phyloP scores from a whole-genome alignment of 2,113 vertebrate species.

The Fregata magnificens region DNA sequence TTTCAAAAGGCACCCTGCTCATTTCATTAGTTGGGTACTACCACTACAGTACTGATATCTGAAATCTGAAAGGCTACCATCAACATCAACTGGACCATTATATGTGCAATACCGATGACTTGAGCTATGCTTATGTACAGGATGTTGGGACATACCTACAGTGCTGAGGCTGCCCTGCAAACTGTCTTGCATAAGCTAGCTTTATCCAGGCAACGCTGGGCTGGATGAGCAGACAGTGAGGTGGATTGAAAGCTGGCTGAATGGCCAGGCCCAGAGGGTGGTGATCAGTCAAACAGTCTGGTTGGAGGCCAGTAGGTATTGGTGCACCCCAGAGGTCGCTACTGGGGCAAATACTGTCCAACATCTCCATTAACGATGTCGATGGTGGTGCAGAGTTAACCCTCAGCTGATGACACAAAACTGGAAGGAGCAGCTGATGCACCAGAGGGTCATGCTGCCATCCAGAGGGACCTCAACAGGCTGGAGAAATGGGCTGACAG shows the following conservation, averaged over 20 bases:
- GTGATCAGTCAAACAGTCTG: not conserved
- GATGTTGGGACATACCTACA: not conserved
- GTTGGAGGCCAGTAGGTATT: not conserved
- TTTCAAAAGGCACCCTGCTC: not conserved
- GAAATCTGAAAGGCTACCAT: not conserved
- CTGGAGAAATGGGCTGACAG: not conserved
- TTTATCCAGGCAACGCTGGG: not conserved
- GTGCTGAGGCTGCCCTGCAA: not conserved
- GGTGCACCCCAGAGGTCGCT: not conserved
- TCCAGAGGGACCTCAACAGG: accelerated
- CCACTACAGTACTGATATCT: not conserved
- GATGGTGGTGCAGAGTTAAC: not conserved
- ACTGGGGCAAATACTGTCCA: not conserved
- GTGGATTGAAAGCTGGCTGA: not conserved
- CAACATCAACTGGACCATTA: not conserved
- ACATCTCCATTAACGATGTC: not conserved
- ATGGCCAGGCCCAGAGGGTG: not conserved
- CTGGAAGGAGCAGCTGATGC: not conserved
- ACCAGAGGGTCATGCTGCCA: not conserved
- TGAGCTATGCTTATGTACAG: not conserved
- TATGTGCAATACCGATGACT: not conserved
- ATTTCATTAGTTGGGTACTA: not conserved
- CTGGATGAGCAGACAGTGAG: not conserved
- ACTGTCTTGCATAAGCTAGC: not conserved
- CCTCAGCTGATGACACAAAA: not conserved